phyloP scores from a whole-genome alignment of 2,113 vertebrate genomes.

The Chaetodon auriga region DNA sequence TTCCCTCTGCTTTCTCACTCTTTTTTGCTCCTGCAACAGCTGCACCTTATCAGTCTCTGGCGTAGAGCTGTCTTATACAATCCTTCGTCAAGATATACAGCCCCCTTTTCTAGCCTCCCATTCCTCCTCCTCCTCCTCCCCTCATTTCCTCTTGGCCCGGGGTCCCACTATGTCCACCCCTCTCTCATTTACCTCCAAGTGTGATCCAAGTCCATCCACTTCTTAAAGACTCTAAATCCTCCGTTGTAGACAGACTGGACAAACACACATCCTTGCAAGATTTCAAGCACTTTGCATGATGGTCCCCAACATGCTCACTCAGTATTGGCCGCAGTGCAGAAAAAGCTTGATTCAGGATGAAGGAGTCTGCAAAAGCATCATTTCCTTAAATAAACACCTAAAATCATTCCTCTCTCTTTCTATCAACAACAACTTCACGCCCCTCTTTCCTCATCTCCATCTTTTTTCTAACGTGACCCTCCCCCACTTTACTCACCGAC shows the following conservation, averaged over 20 bases:
- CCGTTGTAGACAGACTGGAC: conserved; percentile 17
- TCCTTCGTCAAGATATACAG: conserved; percentile 54
- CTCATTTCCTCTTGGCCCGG: conserved; percentile 70
- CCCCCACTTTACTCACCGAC: conserved; percentile 55
- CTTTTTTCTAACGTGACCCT: conserved; percentile 42
- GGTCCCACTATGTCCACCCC: conserved; percentile 50
- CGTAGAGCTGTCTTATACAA: conserved; percentile 68
- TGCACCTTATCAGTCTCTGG: conserved; percentile 78
- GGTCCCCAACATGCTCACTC: not conserved
- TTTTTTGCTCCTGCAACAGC: conserved; percentile 68
- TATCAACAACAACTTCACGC: not conserved
- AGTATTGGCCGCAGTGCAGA: not conserved
- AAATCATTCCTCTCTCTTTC: not conserved
- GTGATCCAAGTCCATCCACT: conserved; percentile 26
- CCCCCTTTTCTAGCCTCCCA: conserved; percentile 47
- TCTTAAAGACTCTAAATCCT: conserved; percentile 6
- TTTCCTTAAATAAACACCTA: not conserved
- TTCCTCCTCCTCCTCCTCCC: conserved; percentile 42
- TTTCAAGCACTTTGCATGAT: conserved; percentile 4
- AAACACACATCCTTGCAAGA: not conserved
- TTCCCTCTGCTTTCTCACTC: conserved; percentile 12
- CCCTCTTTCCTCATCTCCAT: conserved; percentile 44
- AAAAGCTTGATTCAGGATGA: not conserved
- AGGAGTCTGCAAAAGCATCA: not conserved
- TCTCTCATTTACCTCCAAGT: conserved; percentile 59